Evolutionary conservation across 2,888 invertebrate species (phyloP), one percentile per base, ranked within the genome.

Genomic region (Nowickia ferox): DNA sequence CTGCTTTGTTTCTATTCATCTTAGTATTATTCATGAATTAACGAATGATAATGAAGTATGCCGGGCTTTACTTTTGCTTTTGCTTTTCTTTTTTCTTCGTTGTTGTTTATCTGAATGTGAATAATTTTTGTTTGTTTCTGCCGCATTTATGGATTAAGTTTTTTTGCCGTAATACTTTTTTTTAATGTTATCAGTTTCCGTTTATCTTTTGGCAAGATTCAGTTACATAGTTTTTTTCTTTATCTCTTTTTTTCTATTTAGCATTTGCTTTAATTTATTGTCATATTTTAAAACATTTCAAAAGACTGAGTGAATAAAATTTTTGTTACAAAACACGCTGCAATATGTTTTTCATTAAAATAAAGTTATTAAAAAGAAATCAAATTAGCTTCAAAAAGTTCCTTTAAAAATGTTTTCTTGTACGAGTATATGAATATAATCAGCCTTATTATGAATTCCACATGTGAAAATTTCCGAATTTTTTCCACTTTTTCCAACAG

Each of bases 41-140:
- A 84, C 77, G 77, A 77, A 77, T 84, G 72, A 81, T 81, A 77
- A 84, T 84, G 76, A 84, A 81, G 68, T 48, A 51, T 11, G 53
- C 66, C 55, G 17, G 44, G 74, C 57, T 42, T 76, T 84, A 53
- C 42, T 40, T 51, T 42, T 10, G 2, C 15, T 42, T 42, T 19
- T 55, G 1, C 42, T 0, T 42, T 15, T 55, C n/a, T 17, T 57
- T 30, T 11, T 46, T 59, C 17, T 1, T 72, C 19, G 17, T 9
- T 17, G 13, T 55, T 30, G n/a, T 59, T 72, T 22, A n/a, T 53
- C 53, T 42, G n/a, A n/a, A 9, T 75, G 42, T 42, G 53, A 53
- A 9, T 17, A 59, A 55, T 42, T 51, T 59, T 61, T 15, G 30
- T 1, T 19, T 0, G n/a, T 1, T 72, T 72, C 30, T 71, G 46